Percentiles rank a stretch among this genome's conserved stretches.
These are phyloP conservation scores for Syngnathus acus DNA, from an alignment of 2,797 vertebrate species.

Conservation along the genomic window DNA sequence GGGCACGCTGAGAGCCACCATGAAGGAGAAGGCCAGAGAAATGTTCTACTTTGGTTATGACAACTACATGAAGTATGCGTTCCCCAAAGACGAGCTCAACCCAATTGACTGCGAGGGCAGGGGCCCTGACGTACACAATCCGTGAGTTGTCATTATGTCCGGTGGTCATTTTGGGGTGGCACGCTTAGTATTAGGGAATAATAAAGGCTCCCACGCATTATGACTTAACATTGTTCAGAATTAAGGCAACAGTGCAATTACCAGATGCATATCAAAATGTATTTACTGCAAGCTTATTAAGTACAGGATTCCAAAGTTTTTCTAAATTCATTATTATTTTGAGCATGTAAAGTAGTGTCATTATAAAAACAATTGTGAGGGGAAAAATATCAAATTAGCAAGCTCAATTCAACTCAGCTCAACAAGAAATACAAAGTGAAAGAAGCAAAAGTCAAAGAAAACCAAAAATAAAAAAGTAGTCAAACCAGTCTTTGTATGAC, in stretches of 20 bases:
- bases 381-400: too few relatives aligned
- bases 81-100: conserved; percentile 94
- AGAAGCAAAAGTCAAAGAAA: too few relatives aligned
- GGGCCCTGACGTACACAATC: conserved; percentile 86
- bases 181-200: not conserved
- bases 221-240: not conserved
- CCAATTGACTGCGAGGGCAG: conserved; percentile 89
- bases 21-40: conserved; percentile 83
- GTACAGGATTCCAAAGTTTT: too few relatives aligned
- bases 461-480: too few relatives aligned
- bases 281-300: not conserved
- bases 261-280: not conserved
- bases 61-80: conserved; percentile 95
- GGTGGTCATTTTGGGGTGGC: not conserved
- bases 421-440: too few relatives aligned
- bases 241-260: not conserved
- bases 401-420: too few relatives aligned
- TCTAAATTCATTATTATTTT: too few relatives aligned
- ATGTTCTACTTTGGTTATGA: conserved; percentile 98
- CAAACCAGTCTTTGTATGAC: too few relatives aligned
- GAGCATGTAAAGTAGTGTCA: too few relatives aligned
- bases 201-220: not conserved
- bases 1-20: conserved; percentile 72
- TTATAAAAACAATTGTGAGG: too few relatives aligned
- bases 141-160: conserved; percentile 74